phyloP scores from a whole-genome alignment of 2,888 invertebrate genomes.

The Siphlonurus alternatus region DNA sequence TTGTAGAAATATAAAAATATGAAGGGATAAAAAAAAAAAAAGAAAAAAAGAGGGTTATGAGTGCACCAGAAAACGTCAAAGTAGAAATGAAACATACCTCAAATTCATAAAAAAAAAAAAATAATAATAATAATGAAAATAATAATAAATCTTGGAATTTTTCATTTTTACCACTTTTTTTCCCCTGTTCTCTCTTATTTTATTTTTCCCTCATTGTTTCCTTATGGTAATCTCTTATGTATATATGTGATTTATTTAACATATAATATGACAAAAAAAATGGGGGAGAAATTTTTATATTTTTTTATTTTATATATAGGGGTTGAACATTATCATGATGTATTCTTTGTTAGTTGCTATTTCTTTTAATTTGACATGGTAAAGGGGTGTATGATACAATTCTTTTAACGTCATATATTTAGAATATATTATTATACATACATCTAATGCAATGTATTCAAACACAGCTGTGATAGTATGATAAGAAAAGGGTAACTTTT shows the following conservation, averaged over 20 bases:
- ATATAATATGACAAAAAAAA: not conserved
- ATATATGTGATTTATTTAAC: not conserved
- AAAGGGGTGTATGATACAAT: too few species aligned
- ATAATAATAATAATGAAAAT: too few species aligned
- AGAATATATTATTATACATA: too few species aligned
- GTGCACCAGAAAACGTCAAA: not conserved
- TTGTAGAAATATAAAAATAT: not conserved
- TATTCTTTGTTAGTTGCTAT: not conserved
- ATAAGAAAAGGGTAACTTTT: too few species aligned
- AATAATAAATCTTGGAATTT: not conserved
- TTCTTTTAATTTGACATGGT: not conserved
- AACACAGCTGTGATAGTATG: too few species aligned
- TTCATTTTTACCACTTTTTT: not conserved
- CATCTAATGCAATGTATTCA: too few species aligned
- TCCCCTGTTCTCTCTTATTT: not conserved
- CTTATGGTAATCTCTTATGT: not conserved
- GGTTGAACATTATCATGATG: not conserved
- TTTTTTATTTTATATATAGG: not conserved
- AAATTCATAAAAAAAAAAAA: too few species aligned
- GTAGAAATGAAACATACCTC: not conserved
- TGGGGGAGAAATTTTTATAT: not conserved
- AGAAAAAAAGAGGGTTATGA: not conserved
- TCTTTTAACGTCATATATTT: too few species aligned
- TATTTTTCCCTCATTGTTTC: not conserved
- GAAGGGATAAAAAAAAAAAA: not conserved